These are phyloP conservation scores for Corythornis cristatus DNA, from an alignment of 2,113 vertebrate species.

Conservation along the genomic window DNA sequence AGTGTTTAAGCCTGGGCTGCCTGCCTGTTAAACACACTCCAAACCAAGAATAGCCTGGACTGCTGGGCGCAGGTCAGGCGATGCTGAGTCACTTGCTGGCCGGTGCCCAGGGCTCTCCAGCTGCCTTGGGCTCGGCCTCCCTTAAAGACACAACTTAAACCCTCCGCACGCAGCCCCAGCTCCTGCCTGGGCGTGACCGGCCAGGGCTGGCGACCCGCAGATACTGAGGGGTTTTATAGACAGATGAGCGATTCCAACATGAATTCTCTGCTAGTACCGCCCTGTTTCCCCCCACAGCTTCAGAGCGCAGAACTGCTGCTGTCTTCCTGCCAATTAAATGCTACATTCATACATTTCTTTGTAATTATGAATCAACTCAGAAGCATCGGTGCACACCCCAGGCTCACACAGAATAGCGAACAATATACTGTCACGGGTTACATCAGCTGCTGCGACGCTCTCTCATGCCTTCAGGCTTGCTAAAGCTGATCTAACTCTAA, in stretches of 20 bases:
- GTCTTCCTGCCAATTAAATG: neutral
- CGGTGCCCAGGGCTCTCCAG: neutral
- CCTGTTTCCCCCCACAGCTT: neutral
- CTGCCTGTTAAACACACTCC: neutral
- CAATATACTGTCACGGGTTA: conserved; percentile 8
- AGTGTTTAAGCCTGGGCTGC: neutral
- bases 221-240: neutral
- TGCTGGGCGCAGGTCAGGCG: conserved; percentile 37
- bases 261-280: neutral
- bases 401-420: neutral
- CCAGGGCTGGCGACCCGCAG: neutral
- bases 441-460: conserved; percentile 37
- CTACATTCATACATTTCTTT: neutral
- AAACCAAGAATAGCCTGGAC: conserved; percentile 14
- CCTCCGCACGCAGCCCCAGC: neutral
- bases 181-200: fast-evolving
- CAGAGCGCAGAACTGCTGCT: neutral
- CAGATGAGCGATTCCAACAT: fast-evolving
- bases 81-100: conserved; percentile 61
- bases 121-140: neutral
- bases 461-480: conserved; percentile 29
- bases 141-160: neutral
- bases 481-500: conserved; percentile 36
- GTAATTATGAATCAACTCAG: conserved; percentile 20
- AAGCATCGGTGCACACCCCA: neutral